Conservation (phyloP, 1,140 invertebrate species). For the Drosophila lacertosa region DNA sequence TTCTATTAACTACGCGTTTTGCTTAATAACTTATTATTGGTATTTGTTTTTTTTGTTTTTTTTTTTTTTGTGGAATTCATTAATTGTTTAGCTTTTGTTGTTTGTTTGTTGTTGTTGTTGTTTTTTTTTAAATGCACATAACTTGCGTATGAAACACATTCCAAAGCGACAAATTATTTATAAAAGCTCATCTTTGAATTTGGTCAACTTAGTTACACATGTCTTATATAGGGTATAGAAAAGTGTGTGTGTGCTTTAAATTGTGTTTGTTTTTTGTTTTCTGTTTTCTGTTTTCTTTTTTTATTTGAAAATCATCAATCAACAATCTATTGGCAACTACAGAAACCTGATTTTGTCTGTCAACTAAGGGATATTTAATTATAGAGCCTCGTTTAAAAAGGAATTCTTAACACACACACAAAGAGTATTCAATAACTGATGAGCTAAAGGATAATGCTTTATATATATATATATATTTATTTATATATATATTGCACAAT, state of each 20-base stretch:
- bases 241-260: constrained; percentile 6
- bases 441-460: constrained; percentile 7
- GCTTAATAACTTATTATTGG: constrained; percentile 41
- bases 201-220: constrained; percentile 42
- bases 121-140: constrained; percentile 71
- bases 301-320: constrained; percentile 8
- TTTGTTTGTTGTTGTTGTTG: constrained; percentile 16
- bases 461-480: constrained; percentile 8
- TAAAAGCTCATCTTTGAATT: constrained; percentile 76
- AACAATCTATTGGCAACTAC: constrained; percentile 59
- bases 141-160: constrained; percentile 66
- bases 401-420: not conserved
- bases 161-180: constrained; percentile 73
- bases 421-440: not conserved
- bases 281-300: not conserved
- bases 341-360: constrained; percentile 68
- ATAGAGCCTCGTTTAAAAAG: not conserved
- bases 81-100: constrained; percentile 18
- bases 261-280: not conserved
- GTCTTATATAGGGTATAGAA: constrained; percentile 10
- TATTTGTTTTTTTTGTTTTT: constrained; percentile 15
- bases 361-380: constrained; percentile 50
- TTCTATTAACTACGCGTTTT: constrained; percentile 31
- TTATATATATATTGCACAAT: constrained; percentile 49
- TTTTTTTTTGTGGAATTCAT: constrained; percentile 29